phyloP scores from a whole-genome alignment of 2,113 vertebrate species.

The Paratilapia polleni region DNA sequence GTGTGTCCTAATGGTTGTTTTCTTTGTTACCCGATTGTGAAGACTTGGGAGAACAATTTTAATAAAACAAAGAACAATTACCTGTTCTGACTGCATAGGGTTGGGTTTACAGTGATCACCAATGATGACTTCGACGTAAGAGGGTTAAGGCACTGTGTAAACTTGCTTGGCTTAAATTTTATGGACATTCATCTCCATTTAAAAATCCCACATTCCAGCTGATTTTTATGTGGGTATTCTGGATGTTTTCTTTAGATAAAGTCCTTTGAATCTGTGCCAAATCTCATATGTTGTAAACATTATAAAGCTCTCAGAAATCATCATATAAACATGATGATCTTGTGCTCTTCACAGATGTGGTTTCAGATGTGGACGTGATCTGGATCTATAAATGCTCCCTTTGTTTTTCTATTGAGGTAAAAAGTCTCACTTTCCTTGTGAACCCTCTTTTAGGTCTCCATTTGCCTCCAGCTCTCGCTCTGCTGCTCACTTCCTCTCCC shows the following conservation, averaged over 20 bases:
- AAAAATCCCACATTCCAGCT: background rate
- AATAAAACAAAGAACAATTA: too few species aligned
- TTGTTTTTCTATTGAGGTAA: constrained; percentile 5
- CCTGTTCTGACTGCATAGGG: background rate
- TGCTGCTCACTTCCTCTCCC: background rate
- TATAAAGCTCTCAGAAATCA: background rate
- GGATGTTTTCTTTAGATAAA: background rate
- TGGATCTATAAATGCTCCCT: background rate
- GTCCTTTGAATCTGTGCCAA: background rate
- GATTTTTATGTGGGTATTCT: background rate
- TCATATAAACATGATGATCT: background rate
- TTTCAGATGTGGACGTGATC: constrained; percentile 3
- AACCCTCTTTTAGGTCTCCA: background rate
- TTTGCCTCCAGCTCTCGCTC: background rate
- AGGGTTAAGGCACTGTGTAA: background rate
- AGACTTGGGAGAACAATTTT: too few species aligned
- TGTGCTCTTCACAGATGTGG: background rate
- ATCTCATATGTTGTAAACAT: background rate
- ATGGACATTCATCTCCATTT: background rate
- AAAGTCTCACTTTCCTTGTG: background rate
- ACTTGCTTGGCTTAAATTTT: background rate
- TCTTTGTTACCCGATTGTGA: too few species aligned
- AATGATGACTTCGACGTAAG: background rate
- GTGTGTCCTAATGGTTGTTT: too few species aligned
- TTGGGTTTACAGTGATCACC: background rate